Evolutionary conservation across 2,113 vertebrate genomes (phyloP), one percentile per base, ranked within the genome.

Genomic region (Perca schrenkii): DNA sequence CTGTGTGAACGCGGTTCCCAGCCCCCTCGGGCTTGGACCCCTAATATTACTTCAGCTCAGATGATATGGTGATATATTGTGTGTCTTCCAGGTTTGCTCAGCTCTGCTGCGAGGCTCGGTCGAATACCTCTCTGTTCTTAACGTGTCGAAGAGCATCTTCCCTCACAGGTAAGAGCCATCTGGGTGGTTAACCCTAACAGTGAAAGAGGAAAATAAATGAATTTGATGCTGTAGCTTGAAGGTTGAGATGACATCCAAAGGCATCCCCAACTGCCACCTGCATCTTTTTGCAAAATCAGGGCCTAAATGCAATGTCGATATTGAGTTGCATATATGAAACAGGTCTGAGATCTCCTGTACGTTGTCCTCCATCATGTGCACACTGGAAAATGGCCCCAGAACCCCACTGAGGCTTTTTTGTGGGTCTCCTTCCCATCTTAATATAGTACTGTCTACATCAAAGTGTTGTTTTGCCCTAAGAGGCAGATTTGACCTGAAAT

Each of bases 81-180:
- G 8, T 81, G 36, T 77, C 11, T 75, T 52, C 4, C 85, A 94
- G 93, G 90, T 94, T 80, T 94, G 93, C 64, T 93, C 92, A 0
- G 92, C 93, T 77, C 89, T 94, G 53, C 82, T 94, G 78, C 90
- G 93, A 79, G 93, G 93, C 34, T 92, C 93, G 0, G 67, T 62
- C 53, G 88, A 92, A 21, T 92, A 94, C 72, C 92, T 94, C 47
- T 89, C 92, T 52, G 87, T 94, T 74, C 92, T 94, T 28, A 94
- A 92, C 8, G 47, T 94, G 71, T 92, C 93, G 36, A 94, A 93
- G 78, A 93, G 93, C 4, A 3, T 93, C 86, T 93, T 94, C 63
- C 86, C 93, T 74, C 93, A 93, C 91, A 92, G 93, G 93, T 94
- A 54, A 83, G 68, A 77, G n/a, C 3, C n/a, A 12, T 43, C 4